phyloP scores from a whole-genome alignment of 2,888 invertebrate genomes.

The Thera britannica region DNA sequence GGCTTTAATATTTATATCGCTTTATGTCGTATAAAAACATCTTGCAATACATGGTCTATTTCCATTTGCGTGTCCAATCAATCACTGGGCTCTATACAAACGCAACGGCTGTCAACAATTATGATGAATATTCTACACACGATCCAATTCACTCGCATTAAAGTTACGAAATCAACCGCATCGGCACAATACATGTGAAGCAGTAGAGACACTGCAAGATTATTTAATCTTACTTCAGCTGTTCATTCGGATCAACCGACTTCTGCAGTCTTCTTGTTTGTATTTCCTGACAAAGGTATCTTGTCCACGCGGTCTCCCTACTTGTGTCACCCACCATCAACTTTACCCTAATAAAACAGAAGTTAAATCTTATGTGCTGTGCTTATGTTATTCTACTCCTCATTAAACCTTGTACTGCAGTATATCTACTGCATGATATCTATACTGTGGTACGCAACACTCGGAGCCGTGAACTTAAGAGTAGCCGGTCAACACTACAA shows the following conservation, averaged over 20 bases:
- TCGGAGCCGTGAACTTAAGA: constrained; percentile 62
- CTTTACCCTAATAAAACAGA: too few relatives aligned
- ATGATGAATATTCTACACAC: constrained; percentile 63
- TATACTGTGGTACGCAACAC: constrained; percentile 35
- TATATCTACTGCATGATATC: constrained; percentile 12
- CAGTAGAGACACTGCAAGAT: constrained; percentile 10
- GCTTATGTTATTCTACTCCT: neutral
- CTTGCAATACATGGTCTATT: constrained; percentile 49
- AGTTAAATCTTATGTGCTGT: too few relatives aligned
- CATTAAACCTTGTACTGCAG: neutral
- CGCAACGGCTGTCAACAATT: constrained; percentile 61
- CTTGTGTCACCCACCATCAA: too few relatives aligned
- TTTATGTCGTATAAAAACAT: constrained; percentile 40
- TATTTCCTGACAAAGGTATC: too few relatives aligned
- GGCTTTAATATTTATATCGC: constrained; percentile 40
- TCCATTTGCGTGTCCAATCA: constrained; percentile 58
- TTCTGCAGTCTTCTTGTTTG: neutral
- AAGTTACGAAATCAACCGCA: constrained; percentile 61
- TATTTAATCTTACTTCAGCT: neutral
- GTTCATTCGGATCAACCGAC: neutral
- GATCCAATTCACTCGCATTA: constrained; percentile 58
- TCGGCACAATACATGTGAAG: constrained; percentile 37
- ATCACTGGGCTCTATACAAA: constrained; percentile 57
- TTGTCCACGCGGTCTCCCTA: too few relatives aligned
- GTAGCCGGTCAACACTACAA: constrained; percentile 57